Evolutionary conservation across 35 echinoderm and acorn worm species (phyloP), one percentile per base, ranked within the genome.

Genomic region (Hemicentrotus pulcherrimus): DNA sequence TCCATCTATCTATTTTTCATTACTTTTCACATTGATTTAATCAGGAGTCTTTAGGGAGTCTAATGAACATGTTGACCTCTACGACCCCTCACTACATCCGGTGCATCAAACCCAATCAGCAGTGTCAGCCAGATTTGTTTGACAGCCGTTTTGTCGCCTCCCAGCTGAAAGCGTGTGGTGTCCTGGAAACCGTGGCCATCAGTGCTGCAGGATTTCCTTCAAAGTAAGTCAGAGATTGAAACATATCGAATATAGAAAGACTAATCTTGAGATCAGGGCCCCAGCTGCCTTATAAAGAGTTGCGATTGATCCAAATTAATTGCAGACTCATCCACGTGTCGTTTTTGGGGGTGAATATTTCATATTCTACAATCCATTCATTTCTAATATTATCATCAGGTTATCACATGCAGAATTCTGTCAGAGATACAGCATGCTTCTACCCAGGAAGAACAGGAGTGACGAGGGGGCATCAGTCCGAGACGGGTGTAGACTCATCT

Each of bases 111-210:
- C 98, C 98, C 18, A 99, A 96, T 61, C 10, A 35, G 14, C 91
- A 96, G 24, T 98, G 97, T 86, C 86, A 88, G 91, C 95, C 96
- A 18, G 95, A 94, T 48, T 35, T 94, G 24, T 99, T 99, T 95
- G 96, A 99, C 58, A 92, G 59, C 32, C 61, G 60, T 30, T 95
- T 96, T 95, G 97, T 99, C 22, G 94, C 95, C 70, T 96, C 88
- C 91, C 98, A 99, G 94, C 95, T 99, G 48, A 97, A 86, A 45
- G 98, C 98, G 12, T 99, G 98, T 94, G 98, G 98, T 48, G 98
- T 99, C 22, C 86, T 99, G 94, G 98, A 96, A 94, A 99, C 98
- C 15, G 86, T 99, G 52, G 88, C 96, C 86, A 99, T 99, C 59
- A 97, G 98, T 61, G 94, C 95, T 89, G 94, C 95, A 86, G 98